phyloP scores from a whole-genome alignment of 2,113 vertebrate species.

The Gallinago paraguaiae region DNA sequence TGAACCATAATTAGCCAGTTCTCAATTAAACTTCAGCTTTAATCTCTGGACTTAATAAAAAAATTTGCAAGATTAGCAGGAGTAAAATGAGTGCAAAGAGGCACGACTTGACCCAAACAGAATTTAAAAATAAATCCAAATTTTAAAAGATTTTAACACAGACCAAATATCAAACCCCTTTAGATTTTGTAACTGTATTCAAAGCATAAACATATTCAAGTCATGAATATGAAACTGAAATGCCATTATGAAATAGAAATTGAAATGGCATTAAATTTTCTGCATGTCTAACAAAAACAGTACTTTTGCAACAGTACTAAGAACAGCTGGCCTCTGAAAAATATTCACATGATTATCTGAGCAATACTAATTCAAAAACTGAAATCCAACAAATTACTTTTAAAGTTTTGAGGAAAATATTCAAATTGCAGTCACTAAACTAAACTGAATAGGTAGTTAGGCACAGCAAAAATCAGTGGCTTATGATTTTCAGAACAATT shows the following conservation, averaged over 20 bases:
- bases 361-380: not conserved
- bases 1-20: not conserved
- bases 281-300: not conserved
- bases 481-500: not conserved
- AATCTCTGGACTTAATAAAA: not conserved
- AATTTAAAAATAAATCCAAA: not conserved
- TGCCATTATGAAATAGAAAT: not conserved
- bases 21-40: not conserved
- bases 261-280: not conserved
- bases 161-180: not conserved
- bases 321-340: not conserved
- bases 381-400: not conserved
- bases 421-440: not conserved
- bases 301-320: not conserved
- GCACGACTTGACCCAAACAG: not conserved
- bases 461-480: not conserved
- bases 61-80: not conserved
- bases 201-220: not conserved
- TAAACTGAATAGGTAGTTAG: not conserved
- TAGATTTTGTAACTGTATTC: not conserved
- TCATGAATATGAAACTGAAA: not conserved
- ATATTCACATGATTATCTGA: not conserved
- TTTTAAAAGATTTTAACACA: not conserved
- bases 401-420: not conserved
- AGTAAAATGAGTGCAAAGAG: not conserved